Evolutionary conservation across 2,113 vertebrate species (phyloP), one percentile per base, ranked within the genome.

Genomic region (Pogona vitticeps): DNA sequence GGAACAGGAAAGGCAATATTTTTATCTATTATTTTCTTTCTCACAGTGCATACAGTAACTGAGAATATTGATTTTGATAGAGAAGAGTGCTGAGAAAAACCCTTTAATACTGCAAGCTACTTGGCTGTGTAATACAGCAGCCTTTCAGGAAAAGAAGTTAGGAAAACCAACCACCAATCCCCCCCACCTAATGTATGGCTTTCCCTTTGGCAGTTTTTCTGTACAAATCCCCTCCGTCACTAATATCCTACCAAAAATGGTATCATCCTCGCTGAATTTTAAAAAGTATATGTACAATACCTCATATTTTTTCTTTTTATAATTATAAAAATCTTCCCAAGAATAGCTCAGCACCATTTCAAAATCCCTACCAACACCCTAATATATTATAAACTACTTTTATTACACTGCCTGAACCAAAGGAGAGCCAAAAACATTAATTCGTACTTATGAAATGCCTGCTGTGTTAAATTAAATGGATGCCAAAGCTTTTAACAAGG

Each of bases 321-420:
- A 2, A 31, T 13, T 28, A 3, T 3, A 59, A 1, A 10, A 72
- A 26, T 1, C 6, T 2, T 71, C 6, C 14, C 76, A 68, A 85
- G 28, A 71, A 17, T 15, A 86, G 26, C 20, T 7, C 63, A 86
- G 26, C 5, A 78, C 70, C 26, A 76, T 70, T 76, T 63, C 89
- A 6, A 73, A 90, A 92, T 92, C 88, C 90, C 85, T 40, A 46
- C 67, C 33, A 18, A 14, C 10, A 72, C n/a, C 20, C 31, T 88
- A 63, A 33, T 10, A 10, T 38, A 7, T 63, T 63, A 84, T 15
- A 38, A 84, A 72, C 56, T 52, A 56, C 13, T 85, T 82, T 82
- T 42, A 42, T 3, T n/a, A 68, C 46, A 6, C n/a, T 33, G 59
- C 42, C 59, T 61, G 9, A 79, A 84, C 38, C 1, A 38, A 80